Conservation (phyloP, 2,113 vertebrate genomes). For the Centrocercus urophasianus region DNA sequence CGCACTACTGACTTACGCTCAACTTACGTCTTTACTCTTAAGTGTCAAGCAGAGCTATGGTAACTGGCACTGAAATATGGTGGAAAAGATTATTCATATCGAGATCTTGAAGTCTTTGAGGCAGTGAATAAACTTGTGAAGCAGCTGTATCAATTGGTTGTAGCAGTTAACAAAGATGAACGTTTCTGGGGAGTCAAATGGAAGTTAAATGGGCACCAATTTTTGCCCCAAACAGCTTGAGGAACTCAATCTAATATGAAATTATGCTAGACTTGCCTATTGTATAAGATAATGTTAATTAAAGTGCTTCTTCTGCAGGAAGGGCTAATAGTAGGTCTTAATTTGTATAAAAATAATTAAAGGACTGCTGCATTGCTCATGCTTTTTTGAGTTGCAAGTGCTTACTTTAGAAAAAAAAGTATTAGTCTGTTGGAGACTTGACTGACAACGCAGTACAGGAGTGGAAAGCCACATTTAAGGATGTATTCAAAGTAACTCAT, state of each 20-base stretch:
- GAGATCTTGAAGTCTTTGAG: neutral
- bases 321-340: neutral
- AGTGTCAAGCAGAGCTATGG: neutral
- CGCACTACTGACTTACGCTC: fast-evolving
- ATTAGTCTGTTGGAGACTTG: neutral
- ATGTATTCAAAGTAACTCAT: neutral
- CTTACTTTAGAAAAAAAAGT: neutral
- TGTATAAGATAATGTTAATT: neutral
- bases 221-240: neutral
- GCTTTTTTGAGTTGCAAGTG: neutral
- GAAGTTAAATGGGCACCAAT: neutral
- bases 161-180: neutral
- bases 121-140: neutral
- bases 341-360: neutral
- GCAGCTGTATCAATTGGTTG: neutral
- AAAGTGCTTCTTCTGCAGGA: neutral
- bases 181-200: neutral
- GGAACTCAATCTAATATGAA: neutral
- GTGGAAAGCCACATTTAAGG: neutral
- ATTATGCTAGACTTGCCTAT: neutral
- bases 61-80: neutral
- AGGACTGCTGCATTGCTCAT: neutral
- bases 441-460: neutral
- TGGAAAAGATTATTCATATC: neutral
- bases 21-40: neutral